Conservation (phyloP, 2,797 vertebrate genomes). For the Meriones psammophilus region DNA sequence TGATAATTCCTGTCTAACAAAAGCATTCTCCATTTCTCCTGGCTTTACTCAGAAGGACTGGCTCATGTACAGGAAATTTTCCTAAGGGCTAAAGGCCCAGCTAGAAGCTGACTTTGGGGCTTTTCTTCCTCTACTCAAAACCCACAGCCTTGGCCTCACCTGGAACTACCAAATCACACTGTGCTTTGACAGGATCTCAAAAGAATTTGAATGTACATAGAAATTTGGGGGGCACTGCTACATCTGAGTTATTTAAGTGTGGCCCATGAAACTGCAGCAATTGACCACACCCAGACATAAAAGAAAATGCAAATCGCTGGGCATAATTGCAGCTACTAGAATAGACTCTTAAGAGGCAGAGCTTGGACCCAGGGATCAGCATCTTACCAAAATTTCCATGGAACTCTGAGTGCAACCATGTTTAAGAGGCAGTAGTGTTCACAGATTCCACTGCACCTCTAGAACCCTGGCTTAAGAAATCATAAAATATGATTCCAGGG, state of each 20-base stretch:
- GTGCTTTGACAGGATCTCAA: neutral
- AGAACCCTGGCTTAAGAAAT: neutral
- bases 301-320: neutral
- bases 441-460: neutral
- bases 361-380: neutral
- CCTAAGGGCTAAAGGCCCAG: neutral
- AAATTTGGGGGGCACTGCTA: neutral
- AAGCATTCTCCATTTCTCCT: neutral
- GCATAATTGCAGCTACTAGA: neutral
- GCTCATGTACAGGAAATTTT: neutral
- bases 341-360: neutral
- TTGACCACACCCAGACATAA: neutral
- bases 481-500: neutral
- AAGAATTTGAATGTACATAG: neutral
- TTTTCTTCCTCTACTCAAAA: neutral
- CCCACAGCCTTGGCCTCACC: neutral
- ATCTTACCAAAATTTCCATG: neutral
- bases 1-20: neutral
- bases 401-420: neutral
- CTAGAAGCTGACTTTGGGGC: neutral
- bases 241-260: neutral
- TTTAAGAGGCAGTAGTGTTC: neutral
- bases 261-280: neutral
- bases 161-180: neutral
- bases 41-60: neutral